phyloP scores from a whole-genome alignment of 1,140 invertebrate genomes.

The Lepidotrigona ventralis region DNA sequence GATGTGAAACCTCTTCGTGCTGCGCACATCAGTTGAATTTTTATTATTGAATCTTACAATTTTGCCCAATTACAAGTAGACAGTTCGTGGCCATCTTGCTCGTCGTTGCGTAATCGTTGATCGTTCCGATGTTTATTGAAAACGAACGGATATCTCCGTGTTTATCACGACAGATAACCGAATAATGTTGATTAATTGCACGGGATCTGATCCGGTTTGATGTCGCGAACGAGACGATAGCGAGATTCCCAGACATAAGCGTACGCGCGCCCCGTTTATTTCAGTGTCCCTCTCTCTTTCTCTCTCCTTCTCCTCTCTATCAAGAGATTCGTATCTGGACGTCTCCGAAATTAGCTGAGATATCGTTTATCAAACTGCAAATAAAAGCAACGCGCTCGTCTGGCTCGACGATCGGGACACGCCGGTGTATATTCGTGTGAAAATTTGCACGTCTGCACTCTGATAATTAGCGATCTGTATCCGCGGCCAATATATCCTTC shows the following conservation, averaged over 20 bases:
- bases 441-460: background rate
- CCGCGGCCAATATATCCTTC: too few relatives aligned
- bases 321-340: slow-evolving; percentile 14
- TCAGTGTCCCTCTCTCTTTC: background rate
- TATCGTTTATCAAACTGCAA: slow-evolving; percentile 38
- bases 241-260: background rate
- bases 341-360: slow-evolving; percentile 32
- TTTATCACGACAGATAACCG: background rate
- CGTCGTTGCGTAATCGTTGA: slow-evolving; percentile 20
- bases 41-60: too few relatives aligned
- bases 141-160: background rate
- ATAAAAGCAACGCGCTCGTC: slow-evolving; percentile 20
- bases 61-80: too few relatives aligned
- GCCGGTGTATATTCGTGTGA: background rate
- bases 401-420: background rate
- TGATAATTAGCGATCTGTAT: background rate
- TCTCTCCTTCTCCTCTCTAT: too few relatives aligned
- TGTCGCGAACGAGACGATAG: background rate
- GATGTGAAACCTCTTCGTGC: too few relatives aligned
- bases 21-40: too few relatives aligned
- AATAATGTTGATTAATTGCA: background rate
- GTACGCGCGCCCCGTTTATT: slow-evolving; percentile 5
- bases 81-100: background rate
- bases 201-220: background rate
- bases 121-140: background rate